These are phyloP conservation scores for Charaxes varanes DNA, from an alignment of 1,140 invertebrate genomes.

Conservation along the genomic window DNA sequence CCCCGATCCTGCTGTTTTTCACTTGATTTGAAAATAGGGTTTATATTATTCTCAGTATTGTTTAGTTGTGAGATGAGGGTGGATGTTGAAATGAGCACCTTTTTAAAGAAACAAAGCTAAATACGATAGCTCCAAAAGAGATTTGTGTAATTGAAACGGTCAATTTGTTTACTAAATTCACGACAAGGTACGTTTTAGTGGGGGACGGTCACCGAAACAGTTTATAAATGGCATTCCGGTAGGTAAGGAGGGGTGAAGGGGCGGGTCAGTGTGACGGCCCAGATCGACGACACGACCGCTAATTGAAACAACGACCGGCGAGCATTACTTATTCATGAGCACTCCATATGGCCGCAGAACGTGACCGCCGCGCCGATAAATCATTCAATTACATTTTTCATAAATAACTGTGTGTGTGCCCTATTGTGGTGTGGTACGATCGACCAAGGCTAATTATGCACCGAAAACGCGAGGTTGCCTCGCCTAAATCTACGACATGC, in stretches of 20 bases:
- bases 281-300: constrained; percentile 62
- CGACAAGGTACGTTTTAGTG: constrained; percentile 18
- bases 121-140: too few relatives aligned
- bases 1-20: too few relatives aligned
- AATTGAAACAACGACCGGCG: constrained; percentile 70
- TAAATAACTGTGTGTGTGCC: too few relatives aligned
- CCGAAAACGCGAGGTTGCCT: too few relatives aligned
- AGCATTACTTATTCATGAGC: constrained; percentile 72
- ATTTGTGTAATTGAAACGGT: constrained; percentile 4
- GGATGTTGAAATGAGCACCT: too few relatives aligned
- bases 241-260: constrained; percentile 26
- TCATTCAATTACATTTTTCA: constrained; percentile 69
- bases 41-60: too few relatives aligned
- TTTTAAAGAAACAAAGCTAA: too few relatives aligned
- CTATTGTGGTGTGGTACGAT: too few relatives aligned
- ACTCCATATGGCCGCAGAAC: constrained; percentile 65
- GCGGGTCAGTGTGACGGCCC: constrained; percentile 34
- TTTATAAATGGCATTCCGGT: constrained; percentile 30
- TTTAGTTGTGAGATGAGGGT: too few relatives aligned
- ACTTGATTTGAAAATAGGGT: too few relatives aligned
- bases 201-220: constrained; percentile 16
- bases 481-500: too few relatives aligned
- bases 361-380: constrained; percentile 68
- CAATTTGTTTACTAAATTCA: constrained; percentile 14
- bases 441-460: too few relatives aligned